Evolutionary conservation across 1,140 invertebrate species (phyloP), one percentile per base, ranked within the genome.

Genomic region (Lysiphlebus fabarum): DNA sequence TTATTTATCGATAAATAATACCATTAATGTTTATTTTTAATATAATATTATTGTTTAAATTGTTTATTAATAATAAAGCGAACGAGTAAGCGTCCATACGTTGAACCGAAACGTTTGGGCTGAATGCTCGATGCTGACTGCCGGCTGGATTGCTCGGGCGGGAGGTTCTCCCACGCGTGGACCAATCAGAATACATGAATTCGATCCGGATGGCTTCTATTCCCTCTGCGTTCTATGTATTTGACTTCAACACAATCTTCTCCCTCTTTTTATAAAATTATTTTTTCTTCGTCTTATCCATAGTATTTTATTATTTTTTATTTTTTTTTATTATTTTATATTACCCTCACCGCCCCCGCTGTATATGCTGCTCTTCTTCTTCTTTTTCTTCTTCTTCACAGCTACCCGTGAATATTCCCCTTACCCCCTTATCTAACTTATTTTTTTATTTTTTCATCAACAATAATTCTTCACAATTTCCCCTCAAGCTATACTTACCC

Each of bases 151-250:
- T 66, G 64, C 69, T 70, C 73, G 70, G 67, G 71, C 73, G 74
- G 73, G 74, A 71, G 73, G 74, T 73, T 77, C 77, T 77, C 76
- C 76, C 73, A 77, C 75, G 74, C 74, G 67, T 57, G 69, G 67
- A 74, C 78, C 75, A 78, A 78, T 79, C 75, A 70, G 69, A 59
- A 62, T 62, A 53, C 53, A 26, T 59, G 64, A 59, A 68, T 70
- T 70, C 62, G 66, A 26, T 59, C 50, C 48, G 68, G 61, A 51
- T 67, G 49, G 65, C 62, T 63, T 64, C 69, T 63, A 26, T 26
- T 26, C 17, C 17, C 17, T 26, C 66, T 66, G 59, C 63, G 58
- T 64, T 54, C 67, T 56, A 59, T 58, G n/a, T 59, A 55, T 59
- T 61, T 14, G 54, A 17, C 26, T 64, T 54, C 41, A 48, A 43